Percentiles rank a stretch among this genome's conserved stretches.
Evolutionary conservation across 2,797 vertebrate genomes (phyloP).

Genomic region (Poecilia velifera): DNA sequence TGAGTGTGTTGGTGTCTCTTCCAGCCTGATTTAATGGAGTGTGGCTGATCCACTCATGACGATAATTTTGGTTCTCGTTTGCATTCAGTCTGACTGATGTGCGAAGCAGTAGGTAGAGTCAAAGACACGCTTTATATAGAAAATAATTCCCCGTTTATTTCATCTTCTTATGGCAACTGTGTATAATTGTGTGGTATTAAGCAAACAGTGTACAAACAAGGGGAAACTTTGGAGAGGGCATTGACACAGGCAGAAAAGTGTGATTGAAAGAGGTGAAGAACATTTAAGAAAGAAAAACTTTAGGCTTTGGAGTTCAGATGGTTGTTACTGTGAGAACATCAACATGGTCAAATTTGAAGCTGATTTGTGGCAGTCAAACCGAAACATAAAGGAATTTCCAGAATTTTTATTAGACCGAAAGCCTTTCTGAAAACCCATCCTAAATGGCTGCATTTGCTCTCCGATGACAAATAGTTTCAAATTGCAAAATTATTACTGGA

Average conservation of each 20-base stretch:
- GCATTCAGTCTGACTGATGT: conserved; percentile 1
- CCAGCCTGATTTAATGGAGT: not conserved
- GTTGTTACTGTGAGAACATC: not conserved
- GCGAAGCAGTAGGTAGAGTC: conserved; percentile 7
- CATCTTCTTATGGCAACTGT: conserved; percentile 42
- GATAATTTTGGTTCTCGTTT: not conserved
- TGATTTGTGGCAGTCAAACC: not conserved
- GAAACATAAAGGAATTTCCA: not conserved
- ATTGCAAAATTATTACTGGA: conserved; percentile 15
- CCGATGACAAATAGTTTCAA: conserved; percentile 23
- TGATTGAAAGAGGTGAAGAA: conserved; percentile 1
- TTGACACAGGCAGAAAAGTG: conserved; percentile 13
- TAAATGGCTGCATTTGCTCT: conserved; percentile 39
- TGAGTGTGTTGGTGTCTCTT: not conserved
- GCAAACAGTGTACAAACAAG: conserved; percentile 33
- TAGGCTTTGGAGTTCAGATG: not conserved
- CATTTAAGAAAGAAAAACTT: conserved; percentile 16
- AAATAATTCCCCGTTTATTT: conserved; percentile 67
- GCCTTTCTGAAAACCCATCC: not conserved
- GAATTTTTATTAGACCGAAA: conserved; percentile 9
- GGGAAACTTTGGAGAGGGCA: not conserved
- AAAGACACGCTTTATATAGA: conserved; percentile 28
- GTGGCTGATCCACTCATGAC: not conserved
- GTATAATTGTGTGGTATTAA: conserved; percentile 39
- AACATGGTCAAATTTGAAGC: not conserved